Conservation (phyloP, 2,797 vertebrate genomes). For the Podarcis lilfordi region DNA sequence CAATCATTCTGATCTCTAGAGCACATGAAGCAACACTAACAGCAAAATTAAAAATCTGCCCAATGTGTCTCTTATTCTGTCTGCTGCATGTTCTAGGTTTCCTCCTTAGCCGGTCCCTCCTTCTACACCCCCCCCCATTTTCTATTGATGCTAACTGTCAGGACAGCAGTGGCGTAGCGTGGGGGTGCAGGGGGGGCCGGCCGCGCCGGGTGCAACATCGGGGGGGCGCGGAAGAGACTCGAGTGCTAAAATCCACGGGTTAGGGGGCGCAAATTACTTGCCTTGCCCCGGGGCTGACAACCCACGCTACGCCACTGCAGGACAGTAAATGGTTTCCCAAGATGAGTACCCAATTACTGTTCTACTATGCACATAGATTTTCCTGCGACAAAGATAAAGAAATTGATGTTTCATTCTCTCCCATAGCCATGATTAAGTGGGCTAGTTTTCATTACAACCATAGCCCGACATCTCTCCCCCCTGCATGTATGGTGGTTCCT, state of each 20-base stretch:
- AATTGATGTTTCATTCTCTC: neutral
- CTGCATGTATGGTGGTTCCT: neutral
- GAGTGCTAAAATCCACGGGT: no score
- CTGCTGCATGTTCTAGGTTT: neutral
- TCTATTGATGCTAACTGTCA: neutral
- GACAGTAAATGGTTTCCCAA: neutral
- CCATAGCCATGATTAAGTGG: neutral
- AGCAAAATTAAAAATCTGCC: neutral
- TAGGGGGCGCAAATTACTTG: no score
- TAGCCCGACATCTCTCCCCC: neutral
- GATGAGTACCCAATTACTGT: neutral
- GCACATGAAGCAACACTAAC: neutral
- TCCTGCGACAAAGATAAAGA: neutral
- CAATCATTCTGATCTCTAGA: neutral
- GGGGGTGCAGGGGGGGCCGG: no score
- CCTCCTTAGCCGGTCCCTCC: neutral
- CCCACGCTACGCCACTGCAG: neutral
- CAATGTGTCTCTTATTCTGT: neutral
- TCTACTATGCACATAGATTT: neutral
- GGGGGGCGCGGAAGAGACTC: no score
- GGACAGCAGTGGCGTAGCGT: neutral
- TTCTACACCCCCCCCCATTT: neutral
- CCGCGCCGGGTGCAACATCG: no score
- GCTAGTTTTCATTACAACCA: neutral
- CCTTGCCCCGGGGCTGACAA: no score